Evolutionary conservation across 2,888 invertebrate species (phyloP).

Genomic region (Carpatolechia fugitivella): DNA sequence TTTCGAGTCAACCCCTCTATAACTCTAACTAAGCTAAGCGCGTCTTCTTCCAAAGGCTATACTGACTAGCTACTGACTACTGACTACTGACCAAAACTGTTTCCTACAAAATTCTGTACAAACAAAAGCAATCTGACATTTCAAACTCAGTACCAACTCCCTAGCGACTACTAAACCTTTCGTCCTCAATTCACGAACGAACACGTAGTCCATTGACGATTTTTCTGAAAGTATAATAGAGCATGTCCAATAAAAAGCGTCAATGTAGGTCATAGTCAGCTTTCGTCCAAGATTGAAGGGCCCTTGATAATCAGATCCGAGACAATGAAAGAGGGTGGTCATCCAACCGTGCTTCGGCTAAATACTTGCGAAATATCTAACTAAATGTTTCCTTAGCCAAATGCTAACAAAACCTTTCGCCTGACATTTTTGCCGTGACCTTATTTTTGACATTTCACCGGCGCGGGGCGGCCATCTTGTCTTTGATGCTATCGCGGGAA

Average conservation of each 20-base stretch:
- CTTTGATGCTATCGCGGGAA: slow-evolving; percentile 29
- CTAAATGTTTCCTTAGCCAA: background rate
- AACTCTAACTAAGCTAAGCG: no score
- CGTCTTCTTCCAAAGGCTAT: no score
- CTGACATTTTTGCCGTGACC: slow-evolving; percentile 29
- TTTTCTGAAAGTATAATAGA: background rate
- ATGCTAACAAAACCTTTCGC: background rate
- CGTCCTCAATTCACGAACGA: no score
- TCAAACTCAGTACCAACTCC: background rate
- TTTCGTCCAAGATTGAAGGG: background rate
- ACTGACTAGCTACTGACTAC: no score
- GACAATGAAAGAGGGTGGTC: slow-evolving; percentile 35
- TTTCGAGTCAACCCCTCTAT: no score
- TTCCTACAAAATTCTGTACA: background rate
- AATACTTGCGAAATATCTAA: slow-evolving; percentile 2
- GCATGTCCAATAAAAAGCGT: no score
- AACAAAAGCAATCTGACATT: background rate
- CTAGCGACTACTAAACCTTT: background rate
- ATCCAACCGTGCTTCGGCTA: slow-evolving; percentile 28
- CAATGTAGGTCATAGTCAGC: no score
- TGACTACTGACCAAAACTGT: no score
- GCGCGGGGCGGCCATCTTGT: slow-evolving; percentile 28
- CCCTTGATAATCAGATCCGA: background rate
- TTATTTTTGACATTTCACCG: slow-evolving; percentile 52
- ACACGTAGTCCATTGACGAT: no score